Base-by-base conservation (phyloP, 2,888 invertebrate genomes). In the Adelphocoris suturalis region DNA sequence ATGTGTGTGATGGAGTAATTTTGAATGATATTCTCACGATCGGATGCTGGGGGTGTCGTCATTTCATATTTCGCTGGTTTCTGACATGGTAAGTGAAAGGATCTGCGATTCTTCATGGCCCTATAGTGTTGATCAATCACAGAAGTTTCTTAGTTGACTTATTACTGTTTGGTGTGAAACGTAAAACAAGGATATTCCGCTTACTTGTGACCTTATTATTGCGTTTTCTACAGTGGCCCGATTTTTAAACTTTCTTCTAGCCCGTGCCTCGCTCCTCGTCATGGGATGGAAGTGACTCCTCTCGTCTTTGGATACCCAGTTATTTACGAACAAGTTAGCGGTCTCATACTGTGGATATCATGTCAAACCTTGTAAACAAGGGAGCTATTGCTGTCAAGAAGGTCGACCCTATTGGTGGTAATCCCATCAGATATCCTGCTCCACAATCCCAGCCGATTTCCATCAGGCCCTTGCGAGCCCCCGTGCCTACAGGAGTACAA, bases 401-500 rank as follows among this genome's bases (percentile, higher is more conserved):
- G 91, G 91, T 91, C 89, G 91, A 91, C 85, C 90, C 89, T 78
- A 90, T 90, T 76, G 61, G 88, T 76, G 86, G 19, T 47, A 68
- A 76, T 76, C 47, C 27, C 68, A 27, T 28, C 76, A 52, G 86
- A 52, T 61, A 48, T 76, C 80, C 84, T 48, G 89, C 94, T 96
- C 95, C 96, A 92, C 97, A 97, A 93, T 96, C 96, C 91, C 96
- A 96, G 92, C 95, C 95, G 93, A 96, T 96, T 94, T 94, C 91
- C 94, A 87, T 89, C 68, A 87, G 89, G 85, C 91, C 90, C n/a
- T 90, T 89, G 16, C 89, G 89, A 82, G 88, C 86, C 75, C 57
- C 87, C 46, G 86, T 84, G 48, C 81, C 89, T 27, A 23, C 48
- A 47, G 47, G 19, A n/a, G 76, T 86, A n/a, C 89, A 88, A 90